phyloP scores from a whole-genome alignment of 23 tunicate genomes.

The Halocynthia aurantium region DNA sequence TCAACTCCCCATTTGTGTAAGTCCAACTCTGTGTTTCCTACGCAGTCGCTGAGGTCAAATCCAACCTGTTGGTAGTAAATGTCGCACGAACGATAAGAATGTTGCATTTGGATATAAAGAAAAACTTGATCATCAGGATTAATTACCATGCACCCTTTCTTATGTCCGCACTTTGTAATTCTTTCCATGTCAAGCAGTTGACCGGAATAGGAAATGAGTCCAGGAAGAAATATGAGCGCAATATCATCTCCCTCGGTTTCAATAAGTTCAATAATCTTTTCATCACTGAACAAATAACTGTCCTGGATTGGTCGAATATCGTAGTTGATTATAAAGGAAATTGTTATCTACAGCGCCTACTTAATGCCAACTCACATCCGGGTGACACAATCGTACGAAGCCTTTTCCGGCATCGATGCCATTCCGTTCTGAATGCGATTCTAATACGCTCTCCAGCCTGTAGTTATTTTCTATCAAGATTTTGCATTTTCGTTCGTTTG shows the following conservation, averaged over 20 bases:
- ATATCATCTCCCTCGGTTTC: background rate
- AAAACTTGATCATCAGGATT: background rate
- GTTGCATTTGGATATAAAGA: background rate
- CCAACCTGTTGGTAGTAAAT: background rate
- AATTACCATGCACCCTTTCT: slow-evolving; percentile 10
- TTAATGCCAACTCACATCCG: background rate
- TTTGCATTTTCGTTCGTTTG: background rate
- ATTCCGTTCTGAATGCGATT: background rate
- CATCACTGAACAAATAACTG: background rate
- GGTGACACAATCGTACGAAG: background rate
- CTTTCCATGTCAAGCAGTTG: slow-evolving; percentile 4
- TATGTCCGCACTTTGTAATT: background rate
- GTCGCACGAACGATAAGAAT: background rate
- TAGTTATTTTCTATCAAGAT: background rate
- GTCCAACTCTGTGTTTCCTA: slow-evolving; percentile 7
- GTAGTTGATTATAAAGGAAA: no score
- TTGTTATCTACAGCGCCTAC: background rate
- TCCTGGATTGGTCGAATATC: no score
- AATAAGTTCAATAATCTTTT: background rate
- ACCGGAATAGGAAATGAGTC: background rate
- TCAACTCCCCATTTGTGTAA: slow-evolving; percentile 13
- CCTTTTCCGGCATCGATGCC: background rate
- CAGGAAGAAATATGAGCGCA: background rate
- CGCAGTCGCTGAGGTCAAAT: slow-evolving; percentile 10
- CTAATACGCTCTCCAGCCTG: background rate